Base-by-base conservation (phyloP, 2,113 vertebrate species). In the Clarias macrocephalus region DNA sequence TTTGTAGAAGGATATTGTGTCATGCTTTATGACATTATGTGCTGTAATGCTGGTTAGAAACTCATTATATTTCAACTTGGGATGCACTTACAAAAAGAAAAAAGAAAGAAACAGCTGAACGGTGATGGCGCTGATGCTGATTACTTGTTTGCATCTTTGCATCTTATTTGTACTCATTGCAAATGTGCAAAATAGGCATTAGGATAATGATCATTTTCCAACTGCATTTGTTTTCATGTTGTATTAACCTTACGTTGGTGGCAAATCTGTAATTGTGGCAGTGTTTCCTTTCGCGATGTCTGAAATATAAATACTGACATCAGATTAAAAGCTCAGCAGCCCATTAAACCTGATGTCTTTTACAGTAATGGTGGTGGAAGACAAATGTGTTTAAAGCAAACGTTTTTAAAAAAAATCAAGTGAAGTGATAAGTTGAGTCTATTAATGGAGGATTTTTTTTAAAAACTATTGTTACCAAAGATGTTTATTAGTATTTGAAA, bases 281-380 rank as follows among this genome's bases (percentile, higher is more conserved):
- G 30, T 60, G 57, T 80, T 60, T 80, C 79, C 30, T 59, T 8
- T 59, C 12, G 77, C 9, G 4, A 80, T 42, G 57, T 62, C 59
- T 23, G 79, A 42, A 9, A 42, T 62, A 42, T 42, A 81, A 62
- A 81, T 37, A 13, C 30, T 81, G 57, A 62, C 30, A 81, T 62
- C 79, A 37, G 28, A 60, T 59, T 23, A 59, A 19, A 21, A 60
- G 57, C 79, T 62, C 21, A 81, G 57, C 21, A 60, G 19, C 57
- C 30, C 57, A 81, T 81, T 42, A 80, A 60, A 25, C 11, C 57
- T 33, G 79, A 33, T 80, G 79, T 60, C 77, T 80, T 80, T 59
- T 77, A 77, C 48, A 77, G 75, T 79, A 28, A 48, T 10, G 3
- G 37, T 33, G 68, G 30, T 75, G 21, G 37, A 75, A 56, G 75